A percentile compares a stretch with the other conserved stretches of the same genome.
Evolutionary conservation across 2,113 vertebrate genomes (phyloP).

Genomic region (Calyptommatus sinebrachiatus): DNA sequence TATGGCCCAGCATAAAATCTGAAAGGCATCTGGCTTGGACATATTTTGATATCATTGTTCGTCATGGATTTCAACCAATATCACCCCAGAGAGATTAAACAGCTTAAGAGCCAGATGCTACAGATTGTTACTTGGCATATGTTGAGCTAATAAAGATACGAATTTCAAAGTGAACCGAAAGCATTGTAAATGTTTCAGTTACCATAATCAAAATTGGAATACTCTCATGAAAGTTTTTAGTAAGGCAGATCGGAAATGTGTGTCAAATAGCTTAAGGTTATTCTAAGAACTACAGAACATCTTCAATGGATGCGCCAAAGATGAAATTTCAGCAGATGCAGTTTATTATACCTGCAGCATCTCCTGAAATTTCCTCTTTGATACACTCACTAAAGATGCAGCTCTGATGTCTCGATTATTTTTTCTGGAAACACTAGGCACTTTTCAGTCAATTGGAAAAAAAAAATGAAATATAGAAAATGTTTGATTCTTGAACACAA

Average conservation of each 20-base stretch:
- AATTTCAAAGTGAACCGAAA: slow-evolving; percentile 56
- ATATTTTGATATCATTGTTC: slow-evolving; percentile 59
- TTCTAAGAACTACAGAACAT: too few species aligned
- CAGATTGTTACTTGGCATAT: slow-evolving; percentile 46
- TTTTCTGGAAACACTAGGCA: too few species aligned
- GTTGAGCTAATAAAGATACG: slow-evolving; percentile 53
- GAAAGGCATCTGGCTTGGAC: slow-evolving; percentile 57
- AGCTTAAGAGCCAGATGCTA: slow-evolving; percentile 66
- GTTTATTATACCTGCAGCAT: too few species aligned
- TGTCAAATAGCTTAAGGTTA: background rate
- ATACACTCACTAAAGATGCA: too few species aligned
- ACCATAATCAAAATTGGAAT: slow-evolving; percentile 47
- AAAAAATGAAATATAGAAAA: too few species aligned
- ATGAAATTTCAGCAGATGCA: too few species aligned
- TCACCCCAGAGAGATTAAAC: slow-evolving; percentile 59
- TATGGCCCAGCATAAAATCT: slow-evolving; percentile 28
- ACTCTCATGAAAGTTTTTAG: slow-evolving; percentile 27
- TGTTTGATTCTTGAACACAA: too few species aligned
- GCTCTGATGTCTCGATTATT: too few species aligned
- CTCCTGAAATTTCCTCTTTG: too few species aligned
- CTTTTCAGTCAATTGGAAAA: too few species aligned
- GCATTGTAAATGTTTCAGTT: slow-evolving; percentile 38
- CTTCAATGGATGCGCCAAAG: too few species aligned
- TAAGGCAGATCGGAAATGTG: background rate
- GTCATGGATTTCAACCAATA: slow-evolving; percentile 58